Base-by-base conservation (phyloP, 2,888 invertebrate genomes). In the Trisateles emortualis region DNA sequence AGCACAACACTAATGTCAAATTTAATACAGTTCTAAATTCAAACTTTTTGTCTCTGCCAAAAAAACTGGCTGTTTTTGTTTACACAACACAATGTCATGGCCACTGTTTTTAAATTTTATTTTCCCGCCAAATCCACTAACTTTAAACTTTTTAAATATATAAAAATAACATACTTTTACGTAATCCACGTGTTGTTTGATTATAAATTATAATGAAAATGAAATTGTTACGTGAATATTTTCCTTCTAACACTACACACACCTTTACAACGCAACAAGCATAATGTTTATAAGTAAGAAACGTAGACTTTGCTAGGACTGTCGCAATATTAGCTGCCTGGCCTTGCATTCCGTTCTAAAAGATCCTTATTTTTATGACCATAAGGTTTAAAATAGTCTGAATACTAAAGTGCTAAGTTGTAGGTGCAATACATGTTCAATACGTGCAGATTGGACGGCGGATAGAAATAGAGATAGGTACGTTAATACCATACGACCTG, bases 261-360 rank as follows among this genome's bases (percentile, higher is more conserved):
- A 85, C 91, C 91, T 91, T 89, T 90, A 75, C 84, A 74, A 80
- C 81, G 83, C 81, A 83, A 86, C 86, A 78, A 86, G 81, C 81
- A 86, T 86, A 86, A 88, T 85, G 87, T 87, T 87, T 87, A 85
- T 88, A 88, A 89, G 87, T 88, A 89, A 84, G 84, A 86, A 90
- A 83, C 84, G 83, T 84, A 79, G 83, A 86, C 88, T 87, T 75
- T 75, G 66, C 76, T 80, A 78, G 78, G 79, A 80, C 81, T 90
- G 90, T 91, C 82, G 92, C 87, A 91, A 90, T 78, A 71, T 60
- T 63, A 60, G 68, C 63, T 53, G 50, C 54, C 57, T 56, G 53
- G 58, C 35, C 50, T 51, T 66, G 44, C 55, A 68, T 56, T 9
- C 8, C 32, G 59, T 59, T 56, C 29, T 11, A 29, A 41, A 50